Evolutionary conservation across 2,797 vertebrate species (phyloP), one percentile per base, ranked within the genome.

Genomic region (Triplophysa bombifrons): DNA sequence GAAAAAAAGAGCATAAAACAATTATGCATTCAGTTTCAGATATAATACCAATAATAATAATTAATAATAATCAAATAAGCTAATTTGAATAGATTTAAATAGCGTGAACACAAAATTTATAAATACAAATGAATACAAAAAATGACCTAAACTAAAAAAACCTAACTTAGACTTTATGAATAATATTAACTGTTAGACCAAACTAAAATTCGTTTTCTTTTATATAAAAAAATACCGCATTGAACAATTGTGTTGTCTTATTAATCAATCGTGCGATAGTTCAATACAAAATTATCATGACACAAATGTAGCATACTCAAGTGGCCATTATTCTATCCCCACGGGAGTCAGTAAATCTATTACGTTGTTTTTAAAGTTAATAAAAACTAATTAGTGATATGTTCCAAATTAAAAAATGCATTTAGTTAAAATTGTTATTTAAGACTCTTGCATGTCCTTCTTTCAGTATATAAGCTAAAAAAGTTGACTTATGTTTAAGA

Each of bases 41-140:
- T 25, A 51, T n/a, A 53, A 63, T 13, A 72, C 25, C 41, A 80
- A 48, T 60, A 60, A 27, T 38, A 34, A 6, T 55, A n/a, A 19
- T 27, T 55, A 55, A 55, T 20, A 20, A 51, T 17, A 17, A 50
- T 14, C 17, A 46, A 16, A 50, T 1, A 16, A 17, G 14, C 3
- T 16, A 14, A 50, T 17, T 14, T 14, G 1, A 50, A 50, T 14
- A 3, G 14, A 50, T 16, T 50, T 4, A 16, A 41, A 41, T 0
- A 41, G 9, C 10, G 1, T 41, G 6, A 7, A 41, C 41, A 41
- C 10, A 41, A 41, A 41, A 41, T 2, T 11, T 17, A 50, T 50
- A 5, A 16, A 50, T 16, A 50, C 4, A 17, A 50, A 50, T 50
- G 2, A 14, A 16, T 16, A 50, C 12, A 10, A 0, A 46, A 44